Evolutionary conservation across 1,140 invertebrate genomes (phyloP).

Genomic region (Idris sp.): DNA sequence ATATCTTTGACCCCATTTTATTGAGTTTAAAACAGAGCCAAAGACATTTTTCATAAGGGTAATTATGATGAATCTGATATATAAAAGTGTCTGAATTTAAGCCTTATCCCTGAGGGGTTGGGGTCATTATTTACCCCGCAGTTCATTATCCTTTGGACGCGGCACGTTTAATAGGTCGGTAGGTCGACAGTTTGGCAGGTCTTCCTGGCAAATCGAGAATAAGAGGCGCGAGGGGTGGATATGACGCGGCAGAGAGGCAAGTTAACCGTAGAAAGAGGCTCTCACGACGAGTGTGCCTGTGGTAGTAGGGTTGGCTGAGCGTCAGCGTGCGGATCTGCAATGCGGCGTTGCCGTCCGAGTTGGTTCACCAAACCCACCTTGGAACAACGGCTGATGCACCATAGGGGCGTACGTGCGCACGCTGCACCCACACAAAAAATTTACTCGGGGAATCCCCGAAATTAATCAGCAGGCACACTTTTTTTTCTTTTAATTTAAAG

Average conservation of each 20-base stretch:
- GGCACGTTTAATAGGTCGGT: constrained; percentile 62
- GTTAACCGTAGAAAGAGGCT: constrained; percentile 25
- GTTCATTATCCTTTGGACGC: constrained; percentile 38
- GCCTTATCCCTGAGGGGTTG: too few species aligned
- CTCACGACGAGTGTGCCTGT: constrained; percentile 18
- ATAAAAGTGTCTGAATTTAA: too few species aligned
- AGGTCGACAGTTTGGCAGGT: constrained; percentile 65
- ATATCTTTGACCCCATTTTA: too few species aligned
- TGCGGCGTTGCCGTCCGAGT: constrained; percentile 75
- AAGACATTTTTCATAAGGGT: too few species aligned
- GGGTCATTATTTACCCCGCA: constrained; percentile 14
- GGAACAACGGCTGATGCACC: constrained; percentile 41
- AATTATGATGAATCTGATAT: too few species aligned
- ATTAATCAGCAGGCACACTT: too few species aligned
- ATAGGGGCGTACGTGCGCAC: constrained; percentile 33
- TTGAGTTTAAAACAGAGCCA: too few species aligned
- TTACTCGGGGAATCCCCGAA: too few species aligned
- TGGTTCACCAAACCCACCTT: constrained; percentile 66
- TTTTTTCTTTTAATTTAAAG: too few species aligned
- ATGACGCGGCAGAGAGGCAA: too few species aligned
- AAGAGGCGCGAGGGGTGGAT: constrained; percentile 30
- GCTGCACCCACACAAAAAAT: constrained; percentile 22
- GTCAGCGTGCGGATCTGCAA: constrained; percentile 76
- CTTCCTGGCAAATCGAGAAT: constrained; percentile 46
- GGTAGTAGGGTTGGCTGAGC: constrained; percentile 65